phyloP scores from a whole-genome alignment of 2,888 invertebrate species.

The Panzeria rudis region DNA sequence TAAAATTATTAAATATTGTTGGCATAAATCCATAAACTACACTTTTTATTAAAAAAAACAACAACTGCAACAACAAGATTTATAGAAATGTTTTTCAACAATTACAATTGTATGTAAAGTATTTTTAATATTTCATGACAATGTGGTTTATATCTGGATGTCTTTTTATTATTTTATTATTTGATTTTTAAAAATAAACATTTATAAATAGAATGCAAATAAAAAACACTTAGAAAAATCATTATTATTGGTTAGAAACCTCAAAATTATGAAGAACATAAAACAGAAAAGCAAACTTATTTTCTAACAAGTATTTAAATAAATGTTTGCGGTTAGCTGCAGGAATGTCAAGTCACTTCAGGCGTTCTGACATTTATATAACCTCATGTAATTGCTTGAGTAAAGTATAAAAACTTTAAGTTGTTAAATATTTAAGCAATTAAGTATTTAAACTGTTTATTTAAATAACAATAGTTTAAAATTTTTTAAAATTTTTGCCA shows the following conservation, averaged over 20 bases:
- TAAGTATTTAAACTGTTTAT: not conserved
- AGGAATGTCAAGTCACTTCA: not conserved
- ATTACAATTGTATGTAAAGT: constrained; percentile 26
- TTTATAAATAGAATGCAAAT: not conserved
- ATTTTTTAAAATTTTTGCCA: too few species aligned
- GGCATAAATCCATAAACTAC: constrained; percentile 49
- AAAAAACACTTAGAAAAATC: constrained; percentile 20
- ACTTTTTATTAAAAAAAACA: not conserved
- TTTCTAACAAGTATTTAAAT: not conserved
- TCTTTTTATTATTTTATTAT: constrained; percentile 14
- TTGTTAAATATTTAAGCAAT: not conserved
- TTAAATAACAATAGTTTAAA: too few species aligned
- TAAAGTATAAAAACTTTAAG: too few species aligned
- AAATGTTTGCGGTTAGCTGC: not conserved
- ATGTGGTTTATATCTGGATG: constrained; percentile 26
- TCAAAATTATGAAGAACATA: not conserved
- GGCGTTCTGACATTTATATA: not conserved
- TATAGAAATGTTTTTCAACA: constrained; percentile 1
- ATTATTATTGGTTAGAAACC: not conserved
- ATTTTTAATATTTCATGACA: constrained; percentile 16
- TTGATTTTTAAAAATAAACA: constrained; percentile 15
- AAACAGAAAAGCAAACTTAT: not conserved
- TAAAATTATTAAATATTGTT: constrained; percentile 29
- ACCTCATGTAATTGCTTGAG: not conserved
- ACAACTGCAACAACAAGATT: not conserved